Conservation (phyloP, 2,797 vertebrate species). For the Neostethus bicornis region DNA sequence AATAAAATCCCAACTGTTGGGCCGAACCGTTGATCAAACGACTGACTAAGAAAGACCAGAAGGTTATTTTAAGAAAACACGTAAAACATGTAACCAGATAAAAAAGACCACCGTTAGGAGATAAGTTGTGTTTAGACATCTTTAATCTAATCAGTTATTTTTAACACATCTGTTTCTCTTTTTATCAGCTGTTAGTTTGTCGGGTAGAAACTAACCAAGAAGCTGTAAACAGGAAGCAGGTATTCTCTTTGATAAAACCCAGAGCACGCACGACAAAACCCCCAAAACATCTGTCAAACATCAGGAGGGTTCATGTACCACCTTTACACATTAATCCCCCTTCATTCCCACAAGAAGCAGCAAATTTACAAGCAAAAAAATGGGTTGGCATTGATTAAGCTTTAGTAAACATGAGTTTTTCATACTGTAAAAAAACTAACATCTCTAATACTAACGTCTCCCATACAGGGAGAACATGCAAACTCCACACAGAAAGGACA, state of each 20-base stretch:
- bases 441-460: no score
- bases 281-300: slow-evolving; percentile 39
- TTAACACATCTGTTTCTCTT: slow-evolving; percentile 39
- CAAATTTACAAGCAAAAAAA: no score
- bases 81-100: slow-evolving; percentile 52
- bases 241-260: slow-evolving; percentile 45
- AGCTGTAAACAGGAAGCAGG: slow-evolving; percentile 70
- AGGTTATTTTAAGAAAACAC: slow-evolving; percentile 5
- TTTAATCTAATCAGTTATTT: slow-evolving; percentile 54
- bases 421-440: no score
- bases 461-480: no score
- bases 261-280: slow-evolving; percentile 37
- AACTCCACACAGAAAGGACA: no score
- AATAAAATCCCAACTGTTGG: no score
- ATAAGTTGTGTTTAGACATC: slow-evolving; percentile 40
- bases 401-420: no score
- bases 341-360: slow-evolving; percentile 40
- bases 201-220: slow-evolving; percentile 47
- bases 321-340: slow-evolving; percentile 47
- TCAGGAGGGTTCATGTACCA: slow-evolving; percentile 60
- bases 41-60: slow-evolving; percentile 2
- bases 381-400: no score
- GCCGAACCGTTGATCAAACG: no score
- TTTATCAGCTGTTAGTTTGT: slow-evolving; percentile 66
- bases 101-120: slow-evolving; percentile 44